Evolutionary conservation across 2,797 vertebrate species (phyloP), one percentile per base, ranked within the genome.

Genomic region (Moxostoma hubbsi): DNA sequence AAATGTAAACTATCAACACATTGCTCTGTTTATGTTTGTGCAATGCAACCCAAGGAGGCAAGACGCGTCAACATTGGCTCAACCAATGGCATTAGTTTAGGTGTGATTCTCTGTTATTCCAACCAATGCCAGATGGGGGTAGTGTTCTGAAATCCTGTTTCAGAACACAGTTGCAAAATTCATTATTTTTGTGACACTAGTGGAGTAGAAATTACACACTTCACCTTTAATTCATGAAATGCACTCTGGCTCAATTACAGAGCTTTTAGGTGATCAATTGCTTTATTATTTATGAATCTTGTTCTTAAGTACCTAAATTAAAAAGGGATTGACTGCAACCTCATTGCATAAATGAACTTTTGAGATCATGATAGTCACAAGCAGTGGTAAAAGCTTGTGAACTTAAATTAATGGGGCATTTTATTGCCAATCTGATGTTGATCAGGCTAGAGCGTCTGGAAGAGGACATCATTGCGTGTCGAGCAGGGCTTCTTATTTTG

Each of bases 391-490:
- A 62, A 73, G 49, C 57, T 62, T 50, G 58, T 62, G 9, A 63
- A 53, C 46, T 62, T 46, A 50, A 2, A 64, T 74, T 63, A 74
- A 49, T 64, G 51, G 68, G 68, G 68, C 53, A 51, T 70, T 70
- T 70, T 70, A 55, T 55, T 70, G 50, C 62, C 53, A 11, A 6
- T 68, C 10, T 15, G 54, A 71, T 67, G 79, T 16, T 77, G 15
- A 82, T 18, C 51, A 95, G 95, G 80, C 89, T 96, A 84, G 88
- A 93, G 64, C 92, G 86, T 83, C 91, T 96, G 87, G 95, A 96
- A 85, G 95, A 96, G 90, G 92, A 95, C 88, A 92, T 96, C 81
- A 96, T 96, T 89, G 92, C 89, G 1, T 93, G 92, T 76, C 88
- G 87, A 58, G 91, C 94, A 18, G 94, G 94, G 57, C 90, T 96